These are phyloP conservation scores for Gambusia holbrooki DNA, from an alignment of 2,113 vertebrate species.

Conservation along the genomic window DNA sequence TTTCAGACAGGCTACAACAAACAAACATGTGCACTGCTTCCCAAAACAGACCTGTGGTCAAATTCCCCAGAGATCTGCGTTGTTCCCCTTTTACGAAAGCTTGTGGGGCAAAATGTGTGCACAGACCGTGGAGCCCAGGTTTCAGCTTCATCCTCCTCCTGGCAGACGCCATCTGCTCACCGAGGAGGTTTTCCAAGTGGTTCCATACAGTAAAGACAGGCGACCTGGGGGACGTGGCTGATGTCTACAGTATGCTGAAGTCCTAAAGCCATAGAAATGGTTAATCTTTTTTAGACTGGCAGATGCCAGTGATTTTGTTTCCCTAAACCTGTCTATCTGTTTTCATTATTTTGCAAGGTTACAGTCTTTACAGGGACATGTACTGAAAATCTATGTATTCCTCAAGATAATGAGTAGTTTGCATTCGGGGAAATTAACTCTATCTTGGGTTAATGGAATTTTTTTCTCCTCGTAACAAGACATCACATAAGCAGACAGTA, in stretches of 20 bases:
- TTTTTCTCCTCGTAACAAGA: constrained; percentile 26
- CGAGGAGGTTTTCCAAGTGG: constrained; percentile 74
- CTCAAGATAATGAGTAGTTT: constrained; percentile 2
- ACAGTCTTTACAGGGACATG: not conserved
- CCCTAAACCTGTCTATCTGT: not conserved
- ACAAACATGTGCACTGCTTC: constrained; percentile 58
- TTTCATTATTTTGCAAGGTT: not conserved
- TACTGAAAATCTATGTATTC: not conserved
- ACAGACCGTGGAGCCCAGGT: constrained; percentile 50
- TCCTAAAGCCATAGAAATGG: not conserved
- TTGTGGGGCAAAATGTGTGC: constrained; percentile 45
- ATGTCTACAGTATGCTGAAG: constrained; percentile 21
- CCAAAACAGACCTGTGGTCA: constrained; percentile 57
- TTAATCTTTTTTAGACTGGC: no score
- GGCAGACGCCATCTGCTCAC: constrained; percentile 79
- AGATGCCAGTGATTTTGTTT: no score
- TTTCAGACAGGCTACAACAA: constrained; percentile 54
- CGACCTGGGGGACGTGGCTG: constrained; percentile 50
- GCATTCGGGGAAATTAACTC: not conserved
- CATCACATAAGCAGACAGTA: constrained; percentile 14
- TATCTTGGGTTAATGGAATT: constrained; percentile 21
- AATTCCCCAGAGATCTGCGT: constrained; percentile 61
- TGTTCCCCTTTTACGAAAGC: constrained; percentile 61
- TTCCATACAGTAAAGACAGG: constrained; percentile 57
- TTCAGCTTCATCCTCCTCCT: constrained; percentile 69